Percentiles rank a stretch among this genome's conserved stretches.
These are phyloP conservation scores for Xanthorhoe designata DNA, from an alignment of 2,888 invertebrate species.

Conservation along the genomic window DNA sequence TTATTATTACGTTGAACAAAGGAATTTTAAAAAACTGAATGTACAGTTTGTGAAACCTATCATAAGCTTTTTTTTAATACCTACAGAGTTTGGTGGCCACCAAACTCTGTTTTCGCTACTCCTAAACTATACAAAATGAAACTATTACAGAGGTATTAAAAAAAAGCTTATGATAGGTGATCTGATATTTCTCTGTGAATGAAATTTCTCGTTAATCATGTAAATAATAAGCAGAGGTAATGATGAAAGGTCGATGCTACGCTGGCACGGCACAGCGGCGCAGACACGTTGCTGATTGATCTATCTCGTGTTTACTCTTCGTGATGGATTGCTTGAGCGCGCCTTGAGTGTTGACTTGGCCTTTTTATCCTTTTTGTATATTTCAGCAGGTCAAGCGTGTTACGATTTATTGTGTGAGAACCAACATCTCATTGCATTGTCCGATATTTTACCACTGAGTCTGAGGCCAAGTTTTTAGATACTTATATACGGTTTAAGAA, in stretches of 20 bases:
- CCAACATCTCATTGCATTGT: background rate
- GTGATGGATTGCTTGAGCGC: constrained; percentile 23
- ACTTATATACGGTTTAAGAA: no score
- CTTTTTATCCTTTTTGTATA: constrained; percentile 9
- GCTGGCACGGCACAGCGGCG: constrained; percentile 9
- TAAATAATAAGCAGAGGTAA: background rate
- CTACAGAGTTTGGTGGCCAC: no score
- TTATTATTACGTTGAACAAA: no score
- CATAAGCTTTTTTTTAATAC: no score
- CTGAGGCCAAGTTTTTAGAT: background rate
- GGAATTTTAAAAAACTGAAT: no score
- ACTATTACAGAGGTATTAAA: no score
- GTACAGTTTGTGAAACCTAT: no score
- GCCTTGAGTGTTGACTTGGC: constrained; percentile 12
- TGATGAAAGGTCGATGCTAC: background rate
- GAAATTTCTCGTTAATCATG: no score
- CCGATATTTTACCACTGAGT: background rate
- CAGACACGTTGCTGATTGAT: constrained; percentile 18
- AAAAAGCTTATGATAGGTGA: no score
- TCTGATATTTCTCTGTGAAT: no score
- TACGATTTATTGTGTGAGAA: background rate
- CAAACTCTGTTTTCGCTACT: no score
- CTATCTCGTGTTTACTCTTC: constrained; percentile 17
- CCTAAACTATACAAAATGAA: no score
- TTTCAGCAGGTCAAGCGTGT: background rate